phyloP scores from a whole-genome alignment of 1,140 invertebrate species.

The Micrasema minimum region DNA sequence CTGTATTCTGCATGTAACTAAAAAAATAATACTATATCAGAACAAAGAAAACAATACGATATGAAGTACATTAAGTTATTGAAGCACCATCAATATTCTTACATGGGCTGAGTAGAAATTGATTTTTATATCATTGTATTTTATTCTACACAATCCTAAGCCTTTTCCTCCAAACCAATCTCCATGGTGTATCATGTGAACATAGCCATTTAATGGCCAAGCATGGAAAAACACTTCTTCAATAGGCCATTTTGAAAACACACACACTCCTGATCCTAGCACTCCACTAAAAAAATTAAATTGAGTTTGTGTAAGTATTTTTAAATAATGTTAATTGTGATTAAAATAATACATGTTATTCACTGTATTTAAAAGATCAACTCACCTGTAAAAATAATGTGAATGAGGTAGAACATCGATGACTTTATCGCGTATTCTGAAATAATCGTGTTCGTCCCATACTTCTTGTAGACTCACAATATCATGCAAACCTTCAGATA shows the following conservation, averaged over 20 bases:
- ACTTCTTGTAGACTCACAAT: conserved; percentile 94
- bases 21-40: conserved; percentile 38
- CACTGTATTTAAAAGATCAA: too few species aligned
- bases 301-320: background rate
- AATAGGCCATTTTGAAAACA: conserved; percentile 90
- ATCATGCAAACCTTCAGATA: conserved; percentile 79
- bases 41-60: background rate
- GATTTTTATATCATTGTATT: conserved; percentile 74
- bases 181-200: conserved; percentile 95
- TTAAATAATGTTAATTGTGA: background rate
- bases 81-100: conserved; percentile 61
- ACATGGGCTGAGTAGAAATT: conserved; percentile 95
- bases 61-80: too few species aligned
- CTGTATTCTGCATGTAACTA: conserved; percentile 97
- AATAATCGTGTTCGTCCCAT: conserved; percentile 84
- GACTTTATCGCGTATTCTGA: conserved; percentile 73
- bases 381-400: conserved; percentile 93
- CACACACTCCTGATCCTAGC: conserved; percentile 90
- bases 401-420: conserved; percentile 77
- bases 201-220: conserved; percentile 96
- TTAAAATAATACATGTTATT: too few species aligned
- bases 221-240: conserved; percentile 89
- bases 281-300: conserved; percentile 77
- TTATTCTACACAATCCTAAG: conserved; percentile 86
- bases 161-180: conserved; percentile 99